These are phyloP conservation scores for Sorex maritimensis DNA, from an alignment of 2,797 vertebrate genomes.

Conservation along the genomic window DNA sequence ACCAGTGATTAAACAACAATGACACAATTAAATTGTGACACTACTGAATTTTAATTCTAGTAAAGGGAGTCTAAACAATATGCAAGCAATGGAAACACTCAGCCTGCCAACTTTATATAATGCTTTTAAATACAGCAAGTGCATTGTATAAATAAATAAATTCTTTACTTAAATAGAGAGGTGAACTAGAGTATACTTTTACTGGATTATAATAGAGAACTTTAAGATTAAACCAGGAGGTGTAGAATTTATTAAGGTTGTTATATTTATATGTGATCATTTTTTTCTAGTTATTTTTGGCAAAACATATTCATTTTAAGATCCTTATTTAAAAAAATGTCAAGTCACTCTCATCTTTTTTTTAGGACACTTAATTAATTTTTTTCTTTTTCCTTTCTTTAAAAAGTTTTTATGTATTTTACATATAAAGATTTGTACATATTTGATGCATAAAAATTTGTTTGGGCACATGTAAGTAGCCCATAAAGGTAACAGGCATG, in stretches of 20 bases:
- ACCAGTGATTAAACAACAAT: not conserved
- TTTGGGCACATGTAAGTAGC: not conserved
- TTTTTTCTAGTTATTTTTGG: not conserved
- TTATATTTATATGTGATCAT: not conserved
- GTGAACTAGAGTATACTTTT: not conserved
- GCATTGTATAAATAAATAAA: no score
- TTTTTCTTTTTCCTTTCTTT: not conserved
- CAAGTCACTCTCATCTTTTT: not conserved
- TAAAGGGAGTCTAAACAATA: not conserved
- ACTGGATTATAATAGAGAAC: not conserved
- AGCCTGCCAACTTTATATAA: not conserved
- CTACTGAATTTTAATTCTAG: constrained; percentile 12
- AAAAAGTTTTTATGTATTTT: not conserved
- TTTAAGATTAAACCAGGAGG: not conserved
- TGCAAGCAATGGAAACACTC: no score
- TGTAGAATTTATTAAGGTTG: not conserved
- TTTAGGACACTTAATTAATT: not conserved
- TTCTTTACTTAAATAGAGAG: not conserved
- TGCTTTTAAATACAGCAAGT: not conserved
- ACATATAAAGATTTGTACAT: not conserved
- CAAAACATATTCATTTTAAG: not conserved
- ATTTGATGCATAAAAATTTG: not conserved
- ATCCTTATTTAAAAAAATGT: not conserved
- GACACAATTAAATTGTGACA: not conserved
- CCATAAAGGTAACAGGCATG: not conserved